These are phyloP conservation scores for Spodoptera litura DNA, from an alignment of 1,140 invertebrate species.

Conservation along the genomic window DNA sequence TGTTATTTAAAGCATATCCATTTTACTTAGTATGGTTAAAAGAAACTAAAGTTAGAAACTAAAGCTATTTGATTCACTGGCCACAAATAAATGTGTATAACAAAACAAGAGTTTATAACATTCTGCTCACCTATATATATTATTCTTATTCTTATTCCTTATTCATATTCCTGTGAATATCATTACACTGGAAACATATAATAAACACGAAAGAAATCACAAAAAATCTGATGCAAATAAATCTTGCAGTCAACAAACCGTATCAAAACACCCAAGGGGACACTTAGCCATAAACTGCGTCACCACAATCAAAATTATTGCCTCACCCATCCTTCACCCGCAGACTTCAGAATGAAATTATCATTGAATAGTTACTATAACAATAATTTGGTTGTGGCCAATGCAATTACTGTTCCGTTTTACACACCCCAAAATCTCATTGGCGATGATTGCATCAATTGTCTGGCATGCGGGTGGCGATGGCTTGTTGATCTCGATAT, in stretches of 20 bases:
- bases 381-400: slow-evolving; percentile 80
- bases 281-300: slow-evolving; percentile 37
- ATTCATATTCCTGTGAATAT: too few species aligned
- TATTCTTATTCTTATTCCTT: too few species aligned
- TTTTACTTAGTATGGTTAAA: too few species aligned
- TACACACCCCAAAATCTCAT: slow-evolving; percentile 83
- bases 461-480: slow-evolving; percentile 82
- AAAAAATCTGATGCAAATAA: slow-evolving; percentile 33
- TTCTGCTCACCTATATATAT: too few species aligned
- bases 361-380: slow-evolving; percentile 81
- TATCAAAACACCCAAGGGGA: slow-evolving; percentile 31
- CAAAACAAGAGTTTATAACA: too few species aligned
- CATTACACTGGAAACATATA: too few species aligned
- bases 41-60: too few species aligned
- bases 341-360: slow-evolving; percentile 73
- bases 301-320: slow-evolving; percentile 50
- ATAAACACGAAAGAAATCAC: neutral
- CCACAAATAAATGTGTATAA: too few species aligned
- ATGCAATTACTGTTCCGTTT: slow-evolving; percentile 82
- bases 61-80: too few species aligned
- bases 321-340: slow-evolving; percentile 62
- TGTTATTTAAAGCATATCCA: too few species aligned
- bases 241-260: slow-evolving; percentile 23
- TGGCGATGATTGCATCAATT: slow-evolving; percentile 84
- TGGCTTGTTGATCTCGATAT: slow-evolving; percentile 77